phyloP scores from a whole-genome alignment of 2,113 vertebrate genomes.

The Ellobius talpinus region DNA sequence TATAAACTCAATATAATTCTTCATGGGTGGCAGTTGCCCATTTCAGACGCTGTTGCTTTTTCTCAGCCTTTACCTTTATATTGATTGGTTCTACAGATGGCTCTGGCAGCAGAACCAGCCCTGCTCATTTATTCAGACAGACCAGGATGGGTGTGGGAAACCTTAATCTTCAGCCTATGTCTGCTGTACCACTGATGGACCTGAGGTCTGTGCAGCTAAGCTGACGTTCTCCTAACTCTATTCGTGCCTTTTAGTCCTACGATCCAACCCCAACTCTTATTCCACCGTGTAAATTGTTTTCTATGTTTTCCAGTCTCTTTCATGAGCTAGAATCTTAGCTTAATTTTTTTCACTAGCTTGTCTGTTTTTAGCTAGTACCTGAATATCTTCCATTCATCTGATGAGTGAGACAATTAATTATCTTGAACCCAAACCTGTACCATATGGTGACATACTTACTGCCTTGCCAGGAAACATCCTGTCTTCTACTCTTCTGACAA shows the following conservation, averaged over 20 bases:
- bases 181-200: neutral
- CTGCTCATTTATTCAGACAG: neutral
- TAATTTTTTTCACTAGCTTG: neutral
- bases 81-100: neutral
- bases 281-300: neutral
- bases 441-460: neutral
- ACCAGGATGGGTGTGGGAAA: neutral
- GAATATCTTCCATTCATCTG: neutral
- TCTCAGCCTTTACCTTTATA: neutral
- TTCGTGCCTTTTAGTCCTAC: neutral
- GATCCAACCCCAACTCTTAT: neutral
- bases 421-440: neutral
- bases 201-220: neutral
- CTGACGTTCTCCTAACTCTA: neutral
- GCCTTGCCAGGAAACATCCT: neutral
- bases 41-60: neutral
- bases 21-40: neutral
- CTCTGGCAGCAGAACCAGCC: neutral
- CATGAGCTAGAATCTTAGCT: neutral
- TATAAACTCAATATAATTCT: neutral
- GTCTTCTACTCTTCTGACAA: neutral
- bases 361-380: neutral
- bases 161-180: neutral
- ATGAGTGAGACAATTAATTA: neutral
- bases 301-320: neutral